Conservation (phyloP, 2,888 invertebrate genomes). For the Drosophila mettleri region DNA sequence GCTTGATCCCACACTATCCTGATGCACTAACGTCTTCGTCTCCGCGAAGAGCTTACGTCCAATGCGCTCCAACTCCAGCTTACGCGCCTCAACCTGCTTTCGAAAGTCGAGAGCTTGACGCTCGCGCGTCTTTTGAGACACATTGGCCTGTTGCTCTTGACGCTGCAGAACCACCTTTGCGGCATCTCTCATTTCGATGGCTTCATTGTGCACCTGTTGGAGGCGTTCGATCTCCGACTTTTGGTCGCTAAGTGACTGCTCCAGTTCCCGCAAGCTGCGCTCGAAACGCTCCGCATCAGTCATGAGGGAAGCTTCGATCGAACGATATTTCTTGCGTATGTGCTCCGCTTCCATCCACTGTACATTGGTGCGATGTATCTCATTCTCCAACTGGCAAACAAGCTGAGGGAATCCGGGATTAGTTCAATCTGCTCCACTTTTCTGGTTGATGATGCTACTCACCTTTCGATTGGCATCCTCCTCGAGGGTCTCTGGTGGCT, state of each 20-base stretch:
- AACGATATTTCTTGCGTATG: slow-evolving; percentile 90
- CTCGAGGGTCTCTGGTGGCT: slow-evolving; percentile 85
- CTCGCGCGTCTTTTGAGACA: slow-evolving; percentile 89
- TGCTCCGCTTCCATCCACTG: slow-evolving; percentile 93
- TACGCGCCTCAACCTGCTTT: slow-evolving; percentile 89
- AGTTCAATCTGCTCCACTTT: background rate
- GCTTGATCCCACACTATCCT: slow-evolving; percentile 87
- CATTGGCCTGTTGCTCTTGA: slow-evolving; percentile 89
- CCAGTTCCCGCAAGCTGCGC: slow-evolving; percentile 89
- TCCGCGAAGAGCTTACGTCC: slow-evolving; percentile 91
- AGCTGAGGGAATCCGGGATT: slow-evolving; percentile 83
- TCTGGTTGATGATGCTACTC: slow-evolving; percentile 7
- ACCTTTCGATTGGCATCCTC: slow-evolving; percentile 89
- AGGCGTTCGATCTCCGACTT: slow-evolving; percentile 90
- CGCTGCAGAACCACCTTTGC: slow-evolving; percentile 89
- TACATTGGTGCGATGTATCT: slow-evolving; percentile 91
- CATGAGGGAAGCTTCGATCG: slow-evolving; percentile 89
- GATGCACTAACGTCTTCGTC: slow-evolving; percentile 86
- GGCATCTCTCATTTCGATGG: slow-evolving; percentile 89
- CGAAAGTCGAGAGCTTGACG: slow-evolving; percentile 88
- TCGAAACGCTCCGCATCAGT: slow-evolving; percentile 91
- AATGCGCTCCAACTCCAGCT: slow-evolving; percentile 90
- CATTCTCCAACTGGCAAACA: slow-evolving; percentile 90
- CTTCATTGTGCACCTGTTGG: slow-evolving; percentile 91
- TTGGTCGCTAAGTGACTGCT: slow-evolving; percentile 89